Evolutionary conservation across 2,888 invertebrate genomes (phyloP).

Genomic region (Eumerus sabulonum): DNA sequence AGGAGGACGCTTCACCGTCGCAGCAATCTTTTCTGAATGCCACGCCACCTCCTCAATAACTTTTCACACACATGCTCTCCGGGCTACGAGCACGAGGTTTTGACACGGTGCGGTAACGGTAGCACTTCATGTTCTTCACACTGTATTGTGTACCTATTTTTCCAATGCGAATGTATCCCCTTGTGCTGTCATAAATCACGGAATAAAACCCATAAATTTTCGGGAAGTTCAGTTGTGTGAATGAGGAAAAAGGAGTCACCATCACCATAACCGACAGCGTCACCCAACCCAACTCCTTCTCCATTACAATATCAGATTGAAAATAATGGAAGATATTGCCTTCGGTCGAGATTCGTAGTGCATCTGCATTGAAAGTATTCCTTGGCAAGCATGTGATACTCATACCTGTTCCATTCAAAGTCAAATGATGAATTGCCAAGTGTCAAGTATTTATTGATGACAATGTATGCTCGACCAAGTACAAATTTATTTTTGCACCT

Average conservation of each 20-base stretch:
- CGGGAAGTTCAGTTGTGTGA: slow-evolving; percentile 54
- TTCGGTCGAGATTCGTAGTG: slow-evolving; percentile 30
- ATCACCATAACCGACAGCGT: not conserved
- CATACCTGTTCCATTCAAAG: slow-evolving; percentile 23
- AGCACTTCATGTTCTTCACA: slow-evolving; percentile 67
- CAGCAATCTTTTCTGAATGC: slow-evolving; percentile 9
- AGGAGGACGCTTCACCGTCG: slow-evolving; percentile 34
- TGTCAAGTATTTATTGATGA: slow-evolving; percentile 63
- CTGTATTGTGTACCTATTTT: slow-evolving; percentile 64
- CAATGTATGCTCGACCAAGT: slow-evolving; percentile 31
- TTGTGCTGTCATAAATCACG: slow-evolving; percentile 68
- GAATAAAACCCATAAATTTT: slow-evolving; percentile 65
- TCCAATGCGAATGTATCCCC: slow-evolving; percentile 64
- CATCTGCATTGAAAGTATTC: slow-evolving; percentile 39
- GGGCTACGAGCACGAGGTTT: slow-evolving; percentile 48
- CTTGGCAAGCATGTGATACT: not conserved
- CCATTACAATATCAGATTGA: slow-evolving; percentile 64
- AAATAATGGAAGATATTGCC: slow-evolving; percentile 56
- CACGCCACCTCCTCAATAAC: slow-evolving; percentile 15
- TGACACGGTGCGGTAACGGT: slow-evolving; percentile 50
- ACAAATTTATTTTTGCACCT: slow-evolving; percentile 39
- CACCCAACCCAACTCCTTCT: slow-evolving; percentile 21
- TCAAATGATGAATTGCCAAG: slow-evolving; percentile 57
- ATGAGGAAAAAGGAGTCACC: slow-evolving; percentile 57
- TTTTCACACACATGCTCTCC: slow-evolving; percentile 46